phyloP scores from a whole-genome alignment of 1,140 invertebrate genomes.

The Drosophila chauvacae region DNA sequence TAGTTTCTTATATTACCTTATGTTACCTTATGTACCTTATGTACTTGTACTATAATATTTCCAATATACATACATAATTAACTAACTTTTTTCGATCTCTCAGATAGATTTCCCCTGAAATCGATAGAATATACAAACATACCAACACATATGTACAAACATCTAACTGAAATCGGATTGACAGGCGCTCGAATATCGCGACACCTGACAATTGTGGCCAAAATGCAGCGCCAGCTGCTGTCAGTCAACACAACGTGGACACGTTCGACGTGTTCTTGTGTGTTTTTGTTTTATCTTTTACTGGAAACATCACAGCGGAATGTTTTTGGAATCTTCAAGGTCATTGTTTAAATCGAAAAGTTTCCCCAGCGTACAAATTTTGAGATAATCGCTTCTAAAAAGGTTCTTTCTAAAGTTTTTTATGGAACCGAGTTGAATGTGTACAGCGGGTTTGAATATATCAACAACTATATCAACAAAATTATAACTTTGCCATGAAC shows the following conservation, averaged over 20 bases:
- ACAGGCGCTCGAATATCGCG: conserved; percentile 10
- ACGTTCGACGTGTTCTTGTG: not conserved
- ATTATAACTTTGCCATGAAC: no score
- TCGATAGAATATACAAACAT: not conserved
- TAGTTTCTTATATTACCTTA: no score
- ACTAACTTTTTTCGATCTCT: not conserved
- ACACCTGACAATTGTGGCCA: conserved; percentile 11
- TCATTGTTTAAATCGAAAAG: not conserved
- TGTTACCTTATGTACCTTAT: no score
- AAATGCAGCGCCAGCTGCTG: conserved; percentile 16
- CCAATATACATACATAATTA: no score
- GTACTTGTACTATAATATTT: no score
- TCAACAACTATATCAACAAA: no score
- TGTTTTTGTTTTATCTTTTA: not conserved
- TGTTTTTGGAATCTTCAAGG: no score
- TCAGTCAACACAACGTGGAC: conserved; percentile 9
- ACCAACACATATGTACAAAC: not conserved
- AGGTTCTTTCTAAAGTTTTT: no score
- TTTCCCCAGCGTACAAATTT: no score
- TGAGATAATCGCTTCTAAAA: no score
- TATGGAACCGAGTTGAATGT: no score
- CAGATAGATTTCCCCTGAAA: not conserved
- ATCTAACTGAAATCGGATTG: conserved; percentile 8
- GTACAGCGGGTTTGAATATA: no score
- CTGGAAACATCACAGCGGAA: not conserved